Conservation (phyloP, 2,797 vertebrate species). For the Gymnocypris eckloni region DNA sequence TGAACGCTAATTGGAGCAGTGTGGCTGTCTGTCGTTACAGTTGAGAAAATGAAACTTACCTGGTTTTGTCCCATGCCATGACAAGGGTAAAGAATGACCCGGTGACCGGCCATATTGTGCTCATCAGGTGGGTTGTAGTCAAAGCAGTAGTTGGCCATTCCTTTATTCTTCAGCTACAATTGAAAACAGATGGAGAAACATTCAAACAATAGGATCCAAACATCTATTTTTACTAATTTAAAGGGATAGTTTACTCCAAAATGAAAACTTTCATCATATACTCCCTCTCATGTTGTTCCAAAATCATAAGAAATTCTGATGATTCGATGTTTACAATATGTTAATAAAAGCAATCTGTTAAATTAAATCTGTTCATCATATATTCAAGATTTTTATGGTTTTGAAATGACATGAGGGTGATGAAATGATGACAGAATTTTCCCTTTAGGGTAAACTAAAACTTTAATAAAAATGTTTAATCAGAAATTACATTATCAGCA, state of each 20-base stretch:
- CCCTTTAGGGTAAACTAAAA: background rate
- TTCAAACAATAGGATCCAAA: background rate
- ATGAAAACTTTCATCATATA: background rate
- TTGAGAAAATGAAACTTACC: slow-evolving; percentile 70
- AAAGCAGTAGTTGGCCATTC: slow-evolving; percentile 87
- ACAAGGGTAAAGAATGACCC: slow-evolving; percentile 88
- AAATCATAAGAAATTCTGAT: background rate
- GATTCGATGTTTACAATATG: background rate
- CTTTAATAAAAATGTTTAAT: background rate
- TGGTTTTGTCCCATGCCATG: slow-evolving; percentile 98
- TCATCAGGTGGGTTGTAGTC: slow-evolving; percentile 93
- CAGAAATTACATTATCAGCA: background rate
- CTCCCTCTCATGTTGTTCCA: background rate
- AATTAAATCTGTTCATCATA: background rate
- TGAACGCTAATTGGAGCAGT: background rate
- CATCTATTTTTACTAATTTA: background rate
- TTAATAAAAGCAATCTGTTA: background rate
- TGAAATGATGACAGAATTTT: background rate
- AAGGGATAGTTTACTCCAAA: background rate
- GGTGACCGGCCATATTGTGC: slow-evolving; percentile 77
- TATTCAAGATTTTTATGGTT: background rate
- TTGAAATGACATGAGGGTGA: background rate
- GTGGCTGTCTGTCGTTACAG: background rate
- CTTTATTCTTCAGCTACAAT: slow-evolving; percentile 87
- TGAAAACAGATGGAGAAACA: slow-evolving; percentile 5